Evolutionary conservation across 2,113 vertebrate species (phyloP), one percentile per base, ranked within the genome.

Genomic region (Microcebus ravelobensis): DNA sequence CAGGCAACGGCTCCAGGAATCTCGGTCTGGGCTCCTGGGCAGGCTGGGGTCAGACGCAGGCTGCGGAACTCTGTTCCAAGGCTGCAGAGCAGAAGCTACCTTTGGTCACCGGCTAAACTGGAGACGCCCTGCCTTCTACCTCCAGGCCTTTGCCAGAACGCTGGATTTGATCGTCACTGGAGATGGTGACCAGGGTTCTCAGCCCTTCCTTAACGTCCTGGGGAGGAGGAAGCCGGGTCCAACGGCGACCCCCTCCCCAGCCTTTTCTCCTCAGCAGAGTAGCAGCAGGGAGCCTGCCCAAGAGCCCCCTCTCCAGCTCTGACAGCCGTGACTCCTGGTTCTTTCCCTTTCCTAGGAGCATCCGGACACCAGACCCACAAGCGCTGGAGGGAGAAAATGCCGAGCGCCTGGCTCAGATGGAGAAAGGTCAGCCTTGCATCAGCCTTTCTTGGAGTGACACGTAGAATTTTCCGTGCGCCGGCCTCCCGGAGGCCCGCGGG

Each of bases 1-100:
- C 8, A 36, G 45, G 2, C 7, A 1, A 25, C 2, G 1, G 14
- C 42, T 34, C 8, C 2, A 1, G 0, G 48, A 48, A 48, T 21
- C 2, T 6, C 61, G 20, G 6, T 14, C 52, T 11, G 55, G 87
- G 31, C 48, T 52, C 76, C 18, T 21, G 79, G n/a, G 42, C 52
- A 4, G 55, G 18, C 36, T 39, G 4, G 3, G 70, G 71, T 27
- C 52, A 34, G 48, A 21, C 15, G 59, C 73, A 70, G 21, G 34
- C 74, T 68, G 82, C 11, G 25, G 8, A 39, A 21, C 14, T 59
- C 55, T 59, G 27, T 48, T 2, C 67, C 48, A 8, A 0, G 5
- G 36, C 70, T 21, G 8, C 36, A 4, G n/a, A 9, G 45, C 31
- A 9, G 17, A 10, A 39, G 39, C 36, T 34, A 68, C 21, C 9